A percentile compares a stretch with the other conserved stretches of the same genome.
Conservation (phyloP, 2,888 invertebrate species). For the Drosophila koepferae region DNA sequence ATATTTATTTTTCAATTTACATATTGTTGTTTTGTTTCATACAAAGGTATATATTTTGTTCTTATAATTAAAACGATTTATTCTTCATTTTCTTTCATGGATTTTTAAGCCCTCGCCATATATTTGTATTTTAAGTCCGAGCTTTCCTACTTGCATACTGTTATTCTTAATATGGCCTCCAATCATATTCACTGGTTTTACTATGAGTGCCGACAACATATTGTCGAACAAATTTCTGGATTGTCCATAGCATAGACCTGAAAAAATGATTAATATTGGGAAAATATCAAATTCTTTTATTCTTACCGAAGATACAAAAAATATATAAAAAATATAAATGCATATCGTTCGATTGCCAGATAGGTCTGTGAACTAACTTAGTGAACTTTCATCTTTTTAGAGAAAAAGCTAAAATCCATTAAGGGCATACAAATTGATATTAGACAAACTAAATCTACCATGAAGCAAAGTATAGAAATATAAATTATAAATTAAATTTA, state of each 20-base stretch:
- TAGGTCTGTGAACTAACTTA: background rate
- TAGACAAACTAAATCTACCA: constrained; percentile 3
- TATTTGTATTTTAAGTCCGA: constrained; percentile 1
- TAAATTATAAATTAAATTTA: too few relatives aligned
- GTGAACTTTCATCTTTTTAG: too few relatives aligned
- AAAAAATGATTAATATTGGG: background rate
- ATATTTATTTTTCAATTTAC: background rate
- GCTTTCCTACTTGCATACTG: background rate
- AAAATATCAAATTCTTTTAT: background rate
- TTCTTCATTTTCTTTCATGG: background rate
- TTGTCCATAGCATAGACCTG: constrained; percentile 1
- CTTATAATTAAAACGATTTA: background rate
- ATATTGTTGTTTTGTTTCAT: background rate
- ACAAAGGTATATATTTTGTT: background rate
- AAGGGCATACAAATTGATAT: constrained; percentile 2
- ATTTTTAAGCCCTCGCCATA: background rate
- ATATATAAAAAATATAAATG: background rate
- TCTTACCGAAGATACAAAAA: constrained; percentile 9
- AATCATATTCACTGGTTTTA: background rate
- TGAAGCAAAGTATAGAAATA: background rate
- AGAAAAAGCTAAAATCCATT: background rate
- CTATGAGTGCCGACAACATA: too few relatives aligned
- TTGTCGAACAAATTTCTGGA: too few relatives aligned
- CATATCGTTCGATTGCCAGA: background rate
- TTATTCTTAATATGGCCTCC: background rate